phyloP scores from a whole-genome alignment of 2,888 invertebrate genomes.

The Acheta domesticus region DNA sequence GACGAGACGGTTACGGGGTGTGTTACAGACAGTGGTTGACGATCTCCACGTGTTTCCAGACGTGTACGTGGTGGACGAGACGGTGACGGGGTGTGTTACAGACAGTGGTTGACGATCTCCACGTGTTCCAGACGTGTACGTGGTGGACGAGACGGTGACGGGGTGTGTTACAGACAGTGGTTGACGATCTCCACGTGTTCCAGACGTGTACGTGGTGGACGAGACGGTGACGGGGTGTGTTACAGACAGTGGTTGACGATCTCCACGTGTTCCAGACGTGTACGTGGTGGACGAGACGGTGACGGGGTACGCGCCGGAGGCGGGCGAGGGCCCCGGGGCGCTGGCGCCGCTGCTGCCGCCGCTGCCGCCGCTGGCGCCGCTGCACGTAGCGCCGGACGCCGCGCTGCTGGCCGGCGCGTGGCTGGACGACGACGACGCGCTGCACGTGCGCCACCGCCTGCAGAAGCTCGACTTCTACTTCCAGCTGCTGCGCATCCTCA shows the following conservation, averaged over 20 bases:
- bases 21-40: too few species aligned
- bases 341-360: too few species aligned
- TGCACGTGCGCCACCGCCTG: slow-evolving; percentile 31
- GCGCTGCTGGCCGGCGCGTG: neutral
- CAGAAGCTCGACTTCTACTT: slow-evolving; percentile 41
- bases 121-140: too few species aligned
- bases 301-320: neutral
- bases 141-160: too few species aligned
- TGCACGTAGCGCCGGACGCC: slow-evolving; percentile 12
- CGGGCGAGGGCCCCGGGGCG: neutral
- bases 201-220: slow-evolving; percentile 25
- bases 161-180: too few species aligned
- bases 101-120: too few species aligned
- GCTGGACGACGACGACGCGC: slow-evolving; percentile 18
- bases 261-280: neutral
- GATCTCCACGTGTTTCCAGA: too few species aligned
- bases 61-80: too few species aligned
- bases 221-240: neutral
- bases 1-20: too few species aligned
- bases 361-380: neutral
- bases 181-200: too few species aligned
- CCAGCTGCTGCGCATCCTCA: slow-evolving; percentile 40
- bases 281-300: slow-evolving; percentile 24
- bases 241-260: too few species aligned
- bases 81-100: too few species aligned